These are phyloP conservation scores for Pemphigus obesinymphae DNA, from an alignment of 1,140 invertebrate species.

Conservation along the genomic window DNA sequence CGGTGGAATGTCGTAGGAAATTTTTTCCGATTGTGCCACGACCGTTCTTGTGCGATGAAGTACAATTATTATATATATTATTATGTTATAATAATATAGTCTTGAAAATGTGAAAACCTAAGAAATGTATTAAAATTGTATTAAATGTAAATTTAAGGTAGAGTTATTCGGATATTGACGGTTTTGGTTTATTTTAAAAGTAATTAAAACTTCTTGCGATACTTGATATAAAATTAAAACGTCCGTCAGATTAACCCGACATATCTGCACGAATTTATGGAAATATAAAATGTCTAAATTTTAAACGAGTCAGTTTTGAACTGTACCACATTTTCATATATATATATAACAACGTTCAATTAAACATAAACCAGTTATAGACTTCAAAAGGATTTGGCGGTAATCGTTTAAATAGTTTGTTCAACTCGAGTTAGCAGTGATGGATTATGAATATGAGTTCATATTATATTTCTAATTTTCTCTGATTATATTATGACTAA, in stretches of 20 bases:
- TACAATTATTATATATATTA: no score
- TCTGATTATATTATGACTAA: constrained; percentile 11
- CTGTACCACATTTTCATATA: neutral
- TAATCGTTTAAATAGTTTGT: constrained; percentile 26
- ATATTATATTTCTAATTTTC: neutral
- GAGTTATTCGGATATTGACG: no score
- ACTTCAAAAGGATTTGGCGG: constrained; percentile 24
- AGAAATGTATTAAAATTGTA: no score
- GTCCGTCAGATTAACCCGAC: no score
- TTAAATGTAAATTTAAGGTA: no score
- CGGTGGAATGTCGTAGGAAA: neutral
- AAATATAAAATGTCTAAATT: constrained; percentile 11
- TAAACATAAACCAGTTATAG: constrained; percentile 15
- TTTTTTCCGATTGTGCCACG: neutral
- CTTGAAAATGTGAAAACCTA: no score
- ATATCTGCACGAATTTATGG: no score
- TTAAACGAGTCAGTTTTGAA: constrained; percentile 11
- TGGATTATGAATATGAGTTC: neutral
- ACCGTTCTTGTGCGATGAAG: no score
- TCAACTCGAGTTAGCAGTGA: constrained; percentile 10
- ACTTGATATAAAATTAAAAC: no score
- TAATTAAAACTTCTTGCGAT: no score
- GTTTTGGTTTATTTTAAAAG: no score
- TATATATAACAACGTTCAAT: neutral
- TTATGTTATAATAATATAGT: no score